Percentiles rank a stretch among this genome's conserved stretches.
Evolutionary conservation across 1,140 invertebrate genomes (phyloP).

Genomic region (Globodera rostochiensis): DNA sequence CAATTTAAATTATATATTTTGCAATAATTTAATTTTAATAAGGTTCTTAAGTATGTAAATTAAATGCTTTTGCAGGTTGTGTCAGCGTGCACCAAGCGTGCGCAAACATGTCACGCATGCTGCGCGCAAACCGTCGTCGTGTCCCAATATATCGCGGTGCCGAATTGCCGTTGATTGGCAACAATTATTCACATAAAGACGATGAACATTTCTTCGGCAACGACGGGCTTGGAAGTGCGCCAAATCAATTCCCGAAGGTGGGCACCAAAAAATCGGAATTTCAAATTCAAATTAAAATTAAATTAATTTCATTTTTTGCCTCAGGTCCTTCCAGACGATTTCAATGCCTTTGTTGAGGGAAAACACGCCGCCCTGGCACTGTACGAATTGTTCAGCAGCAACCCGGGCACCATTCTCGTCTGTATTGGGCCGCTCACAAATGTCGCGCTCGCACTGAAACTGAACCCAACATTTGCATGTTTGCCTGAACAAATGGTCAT

Average conservation of each 20-base stretch:
- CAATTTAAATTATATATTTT: neutral
- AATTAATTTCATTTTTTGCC: neutral
- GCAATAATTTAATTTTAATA: neutral
- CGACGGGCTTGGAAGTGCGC: slow-evolving; percentile 60
- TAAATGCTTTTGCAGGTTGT: slow-evolving; percentile 40
- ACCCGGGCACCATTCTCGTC: slow-evolving; percentile 71
- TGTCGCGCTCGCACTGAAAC: slow-evolving; percentile 74
- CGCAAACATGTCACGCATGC: slow-evolving; percentile 54
- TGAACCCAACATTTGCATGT: slow-evolving; percentile 72
- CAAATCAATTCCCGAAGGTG: slow-evolving; percentile 53
- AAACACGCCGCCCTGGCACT: slow-evolving; percentile 53
- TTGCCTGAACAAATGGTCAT: slow-evolving; percentile 74
- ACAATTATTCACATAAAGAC: slow-evolving; percentile 25
- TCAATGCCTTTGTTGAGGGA: slow-evolving; percentile 31
- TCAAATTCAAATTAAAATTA: slow-evolving; percentile 4
- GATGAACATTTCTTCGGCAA: slow-evolving; percentile 57
- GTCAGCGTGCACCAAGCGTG: slow-evolving; percentile 51
- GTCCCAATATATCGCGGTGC: slow-evolving; percentile 61
- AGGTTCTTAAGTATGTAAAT: too few relatives aligned
- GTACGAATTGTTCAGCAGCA: slow-evolving; percentile 67
- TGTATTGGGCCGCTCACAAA: slow-evolving; percentile 78
- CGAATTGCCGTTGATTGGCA: slow-evolving; percentile 47
- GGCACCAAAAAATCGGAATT: slow-evolving; percentile 1
- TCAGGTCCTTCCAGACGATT: slow-evolving; percentile 41
- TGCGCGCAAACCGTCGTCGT: slow-evolving; percentile 50